Base-by-base conservation (phyloP, 2,113 vertebrate genomes). In the Ardeotis arabs region DNA sequence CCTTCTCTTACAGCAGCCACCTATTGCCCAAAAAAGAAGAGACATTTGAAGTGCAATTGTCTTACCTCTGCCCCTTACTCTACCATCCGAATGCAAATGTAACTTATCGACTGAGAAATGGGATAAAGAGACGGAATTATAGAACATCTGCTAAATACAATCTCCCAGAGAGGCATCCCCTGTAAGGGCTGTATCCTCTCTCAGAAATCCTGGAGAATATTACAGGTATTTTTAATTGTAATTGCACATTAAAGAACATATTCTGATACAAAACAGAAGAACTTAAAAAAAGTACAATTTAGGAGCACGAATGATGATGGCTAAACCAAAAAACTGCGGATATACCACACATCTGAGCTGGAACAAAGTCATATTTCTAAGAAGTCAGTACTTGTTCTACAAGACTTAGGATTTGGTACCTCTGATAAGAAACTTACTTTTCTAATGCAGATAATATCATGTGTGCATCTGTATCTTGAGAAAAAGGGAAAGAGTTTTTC, bases 1-100 rank as follows among this genome's bases (percentile, higher is more conserved):
- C 98, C 98, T 95, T 99, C 98, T 87, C 98, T 98, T 87, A 99
- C 98, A 2, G 98, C 98, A n/a, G 98, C 98, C 84, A 99, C 98
- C 98, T 99, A 85, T 74, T 17, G 39, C 25, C 72, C 74, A 74
- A 21, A 72, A 63, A 63, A 12, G 93, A 74, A 59, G 12, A 83
- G 14, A 74, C 1, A 4, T 21, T 33, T 85, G n/a, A 76, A 60
- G 18, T 6, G 41, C 28, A 55, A 1, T 10, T 76, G 10, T 59
- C 29, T 41, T n/a, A 62, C 25, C 44, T 66, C 47, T 44, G 52
- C 18, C 44, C 24, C 28, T 66, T 55, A 39, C n/a, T 55, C 44
- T 15, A 56, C 33, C n/a, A 64, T 3, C 12, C 84, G 27, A 59
- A 72, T 2, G 21, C 47, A 78, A 35, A 74, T 73, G 14, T 6